Conservation (phyloP, 1,140 invertebrate genomes). For the Drosophila nikananu region DNA sequence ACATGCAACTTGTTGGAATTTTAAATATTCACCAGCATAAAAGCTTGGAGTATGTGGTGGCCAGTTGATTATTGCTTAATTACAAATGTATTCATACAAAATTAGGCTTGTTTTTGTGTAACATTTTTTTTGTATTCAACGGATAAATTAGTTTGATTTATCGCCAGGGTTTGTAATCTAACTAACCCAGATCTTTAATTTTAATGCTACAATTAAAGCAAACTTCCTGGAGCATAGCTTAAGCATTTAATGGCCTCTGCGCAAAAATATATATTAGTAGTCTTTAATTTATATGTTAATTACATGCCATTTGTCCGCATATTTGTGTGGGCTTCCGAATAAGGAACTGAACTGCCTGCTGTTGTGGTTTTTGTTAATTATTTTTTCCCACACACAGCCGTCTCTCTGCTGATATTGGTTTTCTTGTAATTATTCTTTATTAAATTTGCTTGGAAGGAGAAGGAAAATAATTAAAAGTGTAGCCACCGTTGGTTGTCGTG, state of each 20-base stretch:
- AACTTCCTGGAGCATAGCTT: conserved; percentile 26
- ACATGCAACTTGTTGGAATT: conserved; percentile 9
- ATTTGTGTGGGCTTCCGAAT: conserved; percentile 19
- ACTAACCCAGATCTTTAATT: conserved; percentile 2
- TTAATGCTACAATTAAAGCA: background rate
- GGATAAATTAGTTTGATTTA: background rate
- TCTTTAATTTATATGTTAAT: conserved; percentile 80
- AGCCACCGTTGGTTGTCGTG: conserved; percentile 33
- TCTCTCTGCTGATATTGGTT: conserved; percentile 48
- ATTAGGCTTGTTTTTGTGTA: background rate
- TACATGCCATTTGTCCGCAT: conserved; percentile 53
- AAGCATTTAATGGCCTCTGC: conserved; percentile 58
- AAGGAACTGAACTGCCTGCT: conserved; percentile 27
- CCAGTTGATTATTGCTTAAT: conserved; percentile 60
- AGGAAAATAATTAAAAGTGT: conserved; percentile 75
- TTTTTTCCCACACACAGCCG: conserved; percentile 51
- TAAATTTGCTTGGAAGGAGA: conserved; percentile 59
- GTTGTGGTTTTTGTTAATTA: conserved; percentile 76
- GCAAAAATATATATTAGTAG: conserved; percentile 69
- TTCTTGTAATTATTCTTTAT: conserved; percentile 81
- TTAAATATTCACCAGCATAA: background rate
- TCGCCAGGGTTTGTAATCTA: background rate
- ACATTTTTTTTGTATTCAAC: background rate
- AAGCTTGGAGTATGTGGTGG: background rate
- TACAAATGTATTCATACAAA: conserved; percentile 7